Evolutionary conservation across 1,140 invertebrate species (phyloP).

Genomic region (Rhysida immarginata): DNA sequence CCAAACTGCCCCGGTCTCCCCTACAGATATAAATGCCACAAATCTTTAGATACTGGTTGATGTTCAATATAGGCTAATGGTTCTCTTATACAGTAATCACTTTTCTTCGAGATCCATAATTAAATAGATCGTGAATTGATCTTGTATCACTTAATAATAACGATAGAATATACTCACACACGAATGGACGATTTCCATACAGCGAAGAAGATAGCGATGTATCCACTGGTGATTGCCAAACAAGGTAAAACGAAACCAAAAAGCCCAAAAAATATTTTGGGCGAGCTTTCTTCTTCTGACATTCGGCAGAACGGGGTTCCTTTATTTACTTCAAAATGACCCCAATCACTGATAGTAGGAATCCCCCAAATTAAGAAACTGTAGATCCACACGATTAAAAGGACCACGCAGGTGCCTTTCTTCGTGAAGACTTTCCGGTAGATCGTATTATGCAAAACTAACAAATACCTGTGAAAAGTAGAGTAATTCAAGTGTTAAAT

Average conservation of each 20-base stretch:
- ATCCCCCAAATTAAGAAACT: neutral
- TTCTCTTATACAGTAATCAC: no score
- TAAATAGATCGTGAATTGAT: no score
- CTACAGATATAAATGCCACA: no score
- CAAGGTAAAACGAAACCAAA: neutral
- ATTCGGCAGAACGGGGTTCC: neutral
- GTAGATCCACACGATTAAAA: neutral
- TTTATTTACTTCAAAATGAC: neutral
- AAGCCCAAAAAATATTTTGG: neutral
- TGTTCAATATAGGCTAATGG: no score
- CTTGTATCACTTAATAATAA: no score
- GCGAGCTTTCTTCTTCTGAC: neutral
- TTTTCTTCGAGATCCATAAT: no score
- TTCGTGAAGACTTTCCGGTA: neutral
- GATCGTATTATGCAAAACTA: neutral
- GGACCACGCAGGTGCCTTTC: neutral
- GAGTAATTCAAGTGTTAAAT: neutral
- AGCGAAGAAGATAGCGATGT: neutral
- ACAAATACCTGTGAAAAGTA: neutral
- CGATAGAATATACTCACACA: no score
- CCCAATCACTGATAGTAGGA: neutral
- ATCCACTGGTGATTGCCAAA: neutral
- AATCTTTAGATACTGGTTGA: no score
- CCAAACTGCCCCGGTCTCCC: no score
- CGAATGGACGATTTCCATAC: no score